Evolutionary conservation across 2,113 vertebrate species (phyloP).

Genomic region (Pelecanus crispus): DNA sequence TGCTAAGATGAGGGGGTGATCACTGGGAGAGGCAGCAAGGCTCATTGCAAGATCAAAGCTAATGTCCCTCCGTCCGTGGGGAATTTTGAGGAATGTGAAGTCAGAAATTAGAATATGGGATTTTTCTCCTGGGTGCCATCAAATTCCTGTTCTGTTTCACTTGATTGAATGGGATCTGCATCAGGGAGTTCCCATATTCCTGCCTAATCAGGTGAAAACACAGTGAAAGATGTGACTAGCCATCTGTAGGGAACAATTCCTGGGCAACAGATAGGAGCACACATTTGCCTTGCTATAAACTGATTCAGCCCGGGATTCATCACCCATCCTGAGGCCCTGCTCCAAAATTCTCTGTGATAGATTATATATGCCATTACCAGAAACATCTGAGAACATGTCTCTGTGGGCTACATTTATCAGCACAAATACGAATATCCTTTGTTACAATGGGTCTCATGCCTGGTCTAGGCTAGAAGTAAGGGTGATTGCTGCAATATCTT

Average conservation of each 20-base stretch:
- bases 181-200: background rate
- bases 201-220: constrained; percentile 2
- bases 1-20: background rate
- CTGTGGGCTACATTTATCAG: background rate
- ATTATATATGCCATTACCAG: background rate
- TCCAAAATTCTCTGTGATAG: constrained; percentile 22
- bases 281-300: background rate
- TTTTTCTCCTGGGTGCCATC: background rate
- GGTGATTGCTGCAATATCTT: background rate
- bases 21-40: background rate
- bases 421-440: background rate
- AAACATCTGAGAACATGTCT: background rate
- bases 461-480: background rate
- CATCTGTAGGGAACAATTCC: background rate
- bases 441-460: background rate
- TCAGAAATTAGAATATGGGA: background rate
- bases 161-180: background rate
- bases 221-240: background rate
- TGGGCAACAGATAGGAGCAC: background rate
- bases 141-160: background rate
- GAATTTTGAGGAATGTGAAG: background rate
- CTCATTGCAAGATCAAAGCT: background rate
- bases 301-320: background rate
- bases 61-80: background rate
- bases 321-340: background rate